Base-by-base conservation (phyloP, 2,797 vertebrate genomes). In the Saguinus oedipus region DNA sequence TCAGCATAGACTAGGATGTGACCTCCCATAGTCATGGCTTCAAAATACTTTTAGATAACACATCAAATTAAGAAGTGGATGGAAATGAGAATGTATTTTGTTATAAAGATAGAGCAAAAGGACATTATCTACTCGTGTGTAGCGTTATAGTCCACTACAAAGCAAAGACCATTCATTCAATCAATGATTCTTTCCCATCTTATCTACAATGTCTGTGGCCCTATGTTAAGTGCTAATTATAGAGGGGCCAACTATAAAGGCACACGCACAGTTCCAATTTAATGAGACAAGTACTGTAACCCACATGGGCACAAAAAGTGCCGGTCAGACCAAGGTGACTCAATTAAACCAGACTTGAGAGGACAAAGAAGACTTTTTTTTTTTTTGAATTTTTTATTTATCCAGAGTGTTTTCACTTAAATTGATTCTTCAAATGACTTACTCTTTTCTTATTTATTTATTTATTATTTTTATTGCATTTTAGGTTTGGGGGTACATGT, bases 1-100 rank as follows among this genome's bases (percentile, higher is more conserved):
- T 92, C 27, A 68, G n/a, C 14, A 68, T 8, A 53, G 20, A 87
- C 44, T n/a, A 46, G 2, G 26, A 17, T 64, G 33, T 89, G 20
- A 82, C 22, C 15, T 53, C 46, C 39, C 57, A 55, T 20, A 22
- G 78, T 36, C 44, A 48, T 20, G 39, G 15, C 50, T 92, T 89
- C 80, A 93, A 82, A 96, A 79, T 14, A 70, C 7, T 81, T 94
- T 78, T 39, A 61, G 80, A 30, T 39, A 88, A 74, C 7, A 61
- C 39, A 94, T 72, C 11, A 26, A 80, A 59, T 72, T 72, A 36
- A n/a, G 4, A 14, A 0, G 2, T 0, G 17, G 4, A 42, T 30
- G 22, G 33, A 90, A 93, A 70, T 42, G 13, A 78, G 39, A 85
- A 78, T 44, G 13, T 4, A n/a, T 68, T 92, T 57, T 80, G 12